These are phyloP conservation scores for Heliconius eleuchia DNA, from an alignment of 1,140 invertebrate genomes.

Conservation along the genomic window DNA sequence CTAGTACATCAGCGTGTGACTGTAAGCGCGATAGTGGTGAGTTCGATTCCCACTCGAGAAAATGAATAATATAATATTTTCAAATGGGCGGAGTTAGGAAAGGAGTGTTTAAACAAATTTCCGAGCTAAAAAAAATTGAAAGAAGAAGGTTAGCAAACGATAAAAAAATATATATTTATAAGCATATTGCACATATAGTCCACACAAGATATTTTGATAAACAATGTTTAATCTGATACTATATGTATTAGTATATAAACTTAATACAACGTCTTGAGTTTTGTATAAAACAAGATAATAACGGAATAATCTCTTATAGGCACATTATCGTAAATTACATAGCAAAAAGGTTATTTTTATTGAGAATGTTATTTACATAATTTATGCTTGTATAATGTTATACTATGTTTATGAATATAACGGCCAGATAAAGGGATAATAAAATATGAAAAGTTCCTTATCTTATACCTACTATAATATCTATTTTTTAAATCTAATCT, in stretches of 20 bases:
- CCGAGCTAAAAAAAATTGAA: neutral
- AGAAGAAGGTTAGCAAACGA: no score
- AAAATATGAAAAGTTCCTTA: no score
- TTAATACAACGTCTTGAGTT: neutral
- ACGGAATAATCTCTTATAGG: neutral
- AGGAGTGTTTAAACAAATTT: no score
- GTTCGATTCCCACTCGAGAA: no score
- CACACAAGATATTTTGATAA: neutral
- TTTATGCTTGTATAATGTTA: neutral
- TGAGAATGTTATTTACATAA: neutral
- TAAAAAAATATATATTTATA: neutral
- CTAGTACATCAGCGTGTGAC: no score
- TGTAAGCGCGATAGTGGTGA: no score
- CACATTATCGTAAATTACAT: neutral
- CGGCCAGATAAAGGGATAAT: no score
- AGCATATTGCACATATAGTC: neutral
- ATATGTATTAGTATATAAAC: neutral
- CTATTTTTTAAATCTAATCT: no score
- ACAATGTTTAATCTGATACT: no score
- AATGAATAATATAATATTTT: no score
- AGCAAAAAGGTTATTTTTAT: neutral
- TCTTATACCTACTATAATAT: no score
- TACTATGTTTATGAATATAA: neutral
- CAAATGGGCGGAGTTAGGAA: no score
- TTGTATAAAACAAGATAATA: neutral